Evolutionary conservation across 30 jellyfish, hydroid and myxozoan species (phyloP), one percentile per base, ranked within the genome.

Genomic region (Phacellophora camtschatica): DNA sequence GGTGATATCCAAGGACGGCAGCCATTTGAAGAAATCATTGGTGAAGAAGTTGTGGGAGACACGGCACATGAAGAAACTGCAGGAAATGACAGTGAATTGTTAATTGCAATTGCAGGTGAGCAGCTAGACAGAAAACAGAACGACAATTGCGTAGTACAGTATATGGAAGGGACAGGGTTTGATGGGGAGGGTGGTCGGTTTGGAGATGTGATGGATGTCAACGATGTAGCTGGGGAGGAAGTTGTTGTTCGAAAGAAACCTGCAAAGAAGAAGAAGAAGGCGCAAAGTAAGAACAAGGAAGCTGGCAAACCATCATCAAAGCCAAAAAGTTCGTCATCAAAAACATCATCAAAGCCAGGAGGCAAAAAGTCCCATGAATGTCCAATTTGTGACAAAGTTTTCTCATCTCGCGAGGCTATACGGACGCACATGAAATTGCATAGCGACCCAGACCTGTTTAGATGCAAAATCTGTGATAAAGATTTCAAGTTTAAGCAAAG

Each of bases 181-280:
- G 90, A 61, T 16, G 72, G 63, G 5, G 88, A 58, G n/a, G 78
- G 56, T 7, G 88, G 55, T 7, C 59, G 88, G 20, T 76, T 53
- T 76, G 80, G 67, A 11, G 90, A 61, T 62, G 90, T 58, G 2
- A 77, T 77, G 80, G 90, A 77, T 42, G 90, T 77, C 0, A 77
- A 77, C 34, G 90, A 77, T 77, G 90, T 77, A 15, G 90, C 90
- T 41, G 90, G 90, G 2, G 88, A 76, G 66, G 90, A 77, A 43
- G 77, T 77, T 20, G 90, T 77, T 27, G 88, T 75, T 7, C 45
- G 90, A 24, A 77, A 77, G 33, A 77, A 77, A 64, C 82, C 90
- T 25, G 77, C 90, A 0, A 61, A 77, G 59, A 76, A 76, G 88
- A 76, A 77, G 82, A 77, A 77, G 90, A 77, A 77, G 25, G 63